Percentiles rank a stretch among this genome's conserved stretches.
These are phyloP conservation scores for Microcebus murinus DNA, from an alignment of 2,113 vertebrate genomes.

Conservation along the genomic window DNA sequence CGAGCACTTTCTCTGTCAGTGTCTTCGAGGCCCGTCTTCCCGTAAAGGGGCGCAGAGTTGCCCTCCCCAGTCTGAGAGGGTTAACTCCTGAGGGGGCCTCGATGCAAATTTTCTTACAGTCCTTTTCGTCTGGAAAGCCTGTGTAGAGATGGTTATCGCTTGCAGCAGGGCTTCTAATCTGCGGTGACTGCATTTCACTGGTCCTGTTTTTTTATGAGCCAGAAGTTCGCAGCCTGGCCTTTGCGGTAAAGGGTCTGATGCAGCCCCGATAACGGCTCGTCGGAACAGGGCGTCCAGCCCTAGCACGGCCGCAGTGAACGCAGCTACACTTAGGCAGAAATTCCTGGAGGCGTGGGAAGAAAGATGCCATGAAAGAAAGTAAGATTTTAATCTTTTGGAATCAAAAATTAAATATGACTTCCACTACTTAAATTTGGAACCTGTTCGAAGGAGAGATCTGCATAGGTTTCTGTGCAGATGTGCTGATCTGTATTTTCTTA, in stretches of 20 bases:
- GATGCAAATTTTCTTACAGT: constrained; percentile 36
- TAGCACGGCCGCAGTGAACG: neutral
- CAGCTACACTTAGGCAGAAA: neutral
- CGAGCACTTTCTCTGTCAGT: neutral
- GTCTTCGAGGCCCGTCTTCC: neutral
- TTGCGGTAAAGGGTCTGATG: constrained; percentile 14
- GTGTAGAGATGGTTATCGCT: constrained; percentile 45
- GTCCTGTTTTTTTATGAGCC: neutral
- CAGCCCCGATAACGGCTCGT: neutral
- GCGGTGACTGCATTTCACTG: rapidly evolving
- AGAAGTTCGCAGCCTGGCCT: neutral
- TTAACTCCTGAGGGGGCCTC: neutral
- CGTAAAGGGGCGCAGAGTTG: neutral
- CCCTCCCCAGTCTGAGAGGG: constrained; percentile 42
- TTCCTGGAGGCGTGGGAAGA: neutral
- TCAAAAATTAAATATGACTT: neutral
- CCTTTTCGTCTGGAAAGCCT: constrained; percentile 21
- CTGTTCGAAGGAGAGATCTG: neutral
- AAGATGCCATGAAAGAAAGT: neutral
- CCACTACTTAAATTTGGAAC: constrained; percentile 15
- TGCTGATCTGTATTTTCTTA: rapidly evolving
- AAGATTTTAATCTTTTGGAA: neutral
- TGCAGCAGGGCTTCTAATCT: neutral
- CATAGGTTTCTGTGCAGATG: neutral
- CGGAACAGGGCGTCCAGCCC: constrained; percentile 27